Conservation (phyloP, 2,888 invertebrate species). For the Penaeus monodon region DNA sequence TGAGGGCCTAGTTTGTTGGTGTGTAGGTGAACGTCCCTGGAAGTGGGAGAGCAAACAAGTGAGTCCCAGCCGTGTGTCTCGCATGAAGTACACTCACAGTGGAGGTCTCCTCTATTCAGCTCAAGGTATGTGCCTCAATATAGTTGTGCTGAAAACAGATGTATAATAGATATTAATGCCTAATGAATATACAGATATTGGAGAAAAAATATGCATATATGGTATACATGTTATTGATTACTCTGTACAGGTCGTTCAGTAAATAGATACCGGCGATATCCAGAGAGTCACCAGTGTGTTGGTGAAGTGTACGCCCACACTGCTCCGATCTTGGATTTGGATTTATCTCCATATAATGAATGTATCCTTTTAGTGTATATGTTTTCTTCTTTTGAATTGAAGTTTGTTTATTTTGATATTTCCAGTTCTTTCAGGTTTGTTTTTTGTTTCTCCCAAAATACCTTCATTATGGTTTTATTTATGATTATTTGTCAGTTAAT, state of each 20-base stretch:
- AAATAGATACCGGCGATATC: constrained; percentile 71
- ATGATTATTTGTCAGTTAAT: too few species aligned
- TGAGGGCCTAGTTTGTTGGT: constrained; percentile 55
- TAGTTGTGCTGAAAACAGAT: neutral
- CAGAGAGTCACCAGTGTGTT: constrained; percentile 71
- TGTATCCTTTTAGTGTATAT: constrained; percentile 68
- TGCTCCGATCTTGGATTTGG: constrained; percentile 72
- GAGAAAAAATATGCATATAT: too few species aligned
- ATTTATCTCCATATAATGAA: constrained; percentile 73
- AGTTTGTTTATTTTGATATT: neutral
- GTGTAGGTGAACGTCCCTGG: constrained; percentile 50
- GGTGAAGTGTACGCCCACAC: constrained; percentile 72
- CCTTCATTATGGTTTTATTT: too few species aligned
- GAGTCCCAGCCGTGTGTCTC: constrained; percentile 69
- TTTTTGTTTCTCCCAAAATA: too few species aligned
- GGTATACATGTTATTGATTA: too few species aligned
- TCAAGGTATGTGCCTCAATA: constrained; percentile 24
- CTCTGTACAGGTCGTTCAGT: constrained; percentile 71
- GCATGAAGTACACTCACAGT: constrained; percentile 66
- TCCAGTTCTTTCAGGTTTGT: neutral
- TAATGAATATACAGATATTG: too few species aligned
- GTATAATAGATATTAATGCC: too few species aligned
- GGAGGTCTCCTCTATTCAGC: constrained; percentile 59
- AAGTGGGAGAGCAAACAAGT: constrained; percentile 48
- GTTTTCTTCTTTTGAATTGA: neutral